Evolutionary conservation across 2,113 vertebrate genomes (phyloP), one percentile per base, ranked within the genome.

Genomic region (Pseudorhombus dupliciocellatus): DNA sequence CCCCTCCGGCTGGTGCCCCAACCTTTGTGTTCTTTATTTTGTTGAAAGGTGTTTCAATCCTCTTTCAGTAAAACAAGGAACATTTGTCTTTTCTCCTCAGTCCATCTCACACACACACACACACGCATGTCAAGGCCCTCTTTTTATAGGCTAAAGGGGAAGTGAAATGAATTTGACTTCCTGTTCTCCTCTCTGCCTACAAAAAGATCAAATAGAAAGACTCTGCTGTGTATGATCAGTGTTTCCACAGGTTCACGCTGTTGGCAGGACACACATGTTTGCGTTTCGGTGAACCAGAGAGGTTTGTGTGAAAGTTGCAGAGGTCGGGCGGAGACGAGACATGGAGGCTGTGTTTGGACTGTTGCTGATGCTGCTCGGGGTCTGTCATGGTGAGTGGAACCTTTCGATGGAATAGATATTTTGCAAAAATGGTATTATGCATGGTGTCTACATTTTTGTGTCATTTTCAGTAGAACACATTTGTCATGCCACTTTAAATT

Each of bases 321-420:
- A 22, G 0, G 48, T 18, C 1, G 37, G 50, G 50, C 25, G 25
- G 16, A 26, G 40, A 18, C 8, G 28, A 44, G 50, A 53, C n/a
- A 77, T 77, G 70, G 48, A 73, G 15, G 54, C 65, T 60, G 70
- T 62, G 37, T n/a, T 56, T 52, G 60, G 70, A 57, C 14, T 78
- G 50, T 48, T 73, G 34, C 1, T 77, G 65, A 10, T 73, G 15
- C 4, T 73, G 7, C 9, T 55, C 0, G 9, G 52, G n/a, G 60
- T 74, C 16, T 65, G 44, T 44, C 16, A 56, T 28, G 64, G 80
- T 82, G 60, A 82, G 69, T n/a, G n/a, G n/a, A n/a, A n/a, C n/a
- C n/a, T n/a, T n/a, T n/a, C n/a, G n/a, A n/a, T n/a, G n/a, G n/a
- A n/a, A n/a, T n/a, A 37, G 9, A 37, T 37, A 11, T 1, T 37